phyloP scores from a whole-genome alignment of 2,797 vertebrate genomes.

The Cynodonichthys magdalenae region DNA sequence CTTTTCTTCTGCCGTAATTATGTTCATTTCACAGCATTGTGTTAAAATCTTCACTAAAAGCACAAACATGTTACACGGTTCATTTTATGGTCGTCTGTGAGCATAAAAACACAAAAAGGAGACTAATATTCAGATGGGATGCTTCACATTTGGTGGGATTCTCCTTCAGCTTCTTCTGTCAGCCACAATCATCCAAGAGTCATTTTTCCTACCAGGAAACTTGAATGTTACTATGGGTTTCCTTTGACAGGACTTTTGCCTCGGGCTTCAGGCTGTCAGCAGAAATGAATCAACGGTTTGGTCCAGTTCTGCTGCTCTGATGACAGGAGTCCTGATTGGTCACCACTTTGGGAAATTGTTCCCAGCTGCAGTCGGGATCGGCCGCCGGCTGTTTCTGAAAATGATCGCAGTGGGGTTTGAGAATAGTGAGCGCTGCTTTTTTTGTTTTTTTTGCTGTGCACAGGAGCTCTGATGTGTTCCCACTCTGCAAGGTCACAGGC shows the following conservation, averaged over 20 bases:
- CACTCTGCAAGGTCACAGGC: constrained; percentile 50
- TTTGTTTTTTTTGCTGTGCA: neutral
- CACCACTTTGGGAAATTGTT: constrained; percentile 46
- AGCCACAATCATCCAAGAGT: constrained; percentile 2
- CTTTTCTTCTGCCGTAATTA: constrained; percentile 28
- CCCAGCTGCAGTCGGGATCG: constrained; percentile 25
- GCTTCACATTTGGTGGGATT: neutral
- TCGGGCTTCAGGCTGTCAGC: constrained; percentile 37
- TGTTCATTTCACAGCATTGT: constrained; percentile 19
- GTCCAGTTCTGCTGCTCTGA: constrained; percentile 33
- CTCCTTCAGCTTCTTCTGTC: constrained; percentile 18
- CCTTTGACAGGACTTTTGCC: constrained; percentile 16
- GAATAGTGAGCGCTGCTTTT: constrained; percentile 20
- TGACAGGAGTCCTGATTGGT: constrained; percentile 64
- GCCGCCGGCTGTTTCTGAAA: constrained; percentile 33
- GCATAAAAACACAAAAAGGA: neutral
- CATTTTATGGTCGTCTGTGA: neutral
- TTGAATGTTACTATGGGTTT: constrained; percentile 30
- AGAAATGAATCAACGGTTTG: constrained; percentile 53
- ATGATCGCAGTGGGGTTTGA: constrained; percentile 40
- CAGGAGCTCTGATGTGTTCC: constrained; percentile 1
- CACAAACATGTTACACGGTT: constrained; percentile 6
- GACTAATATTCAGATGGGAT: neutral
- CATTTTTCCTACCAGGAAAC: constrained; percentile 15
- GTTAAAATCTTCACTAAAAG: constrained; percentile 8